These are phyloP conservation scores for Bungarus multicinctus DNA, from an alignment of 2,113 vertebrate genomes.

Conservation along the genomic window DNA sequence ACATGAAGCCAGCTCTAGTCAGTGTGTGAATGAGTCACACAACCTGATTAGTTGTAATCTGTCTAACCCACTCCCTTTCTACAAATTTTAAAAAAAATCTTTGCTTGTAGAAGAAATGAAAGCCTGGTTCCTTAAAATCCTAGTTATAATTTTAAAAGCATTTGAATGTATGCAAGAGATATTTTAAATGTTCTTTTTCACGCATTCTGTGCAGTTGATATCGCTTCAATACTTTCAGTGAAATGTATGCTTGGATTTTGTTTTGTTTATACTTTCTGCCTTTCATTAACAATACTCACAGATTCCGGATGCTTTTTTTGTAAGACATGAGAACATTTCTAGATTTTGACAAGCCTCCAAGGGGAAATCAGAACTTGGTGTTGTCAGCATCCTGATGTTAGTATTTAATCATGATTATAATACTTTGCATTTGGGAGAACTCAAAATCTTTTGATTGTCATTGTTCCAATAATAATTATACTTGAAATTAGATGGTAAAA, in stretches of 20 bases:
- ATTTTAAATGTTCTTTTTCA: background rate
- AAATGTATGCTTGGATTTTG: background rate
- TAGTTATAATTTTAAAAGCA: background rate
- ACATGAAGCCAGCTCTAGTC: background rate
- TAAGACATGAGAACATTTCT: background rate
- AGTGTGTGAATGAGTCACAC: background rate
- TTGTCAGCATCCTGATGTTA: background rate
- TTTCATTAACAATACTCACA: background rate
- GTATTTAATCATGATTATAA: background rate
- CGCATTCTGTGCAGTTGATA: background rate
- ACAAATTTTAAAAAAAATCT: background rate
- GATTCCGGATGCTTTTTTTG: background rate
- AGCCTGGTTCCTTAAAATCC: background rate
- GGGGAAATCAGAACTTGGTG: background rate
- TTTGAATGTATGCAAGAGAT: background rate
- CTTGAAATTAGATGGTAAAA: background rate
- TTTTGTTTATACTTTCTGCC: background rate
- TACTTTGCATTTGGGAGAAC: background rate
- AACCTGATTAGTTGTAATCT: background rate
- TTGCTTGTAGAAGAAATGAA: background rate
- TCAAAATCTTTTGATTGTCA: background rate
- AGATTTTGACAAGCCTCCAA: background rate
- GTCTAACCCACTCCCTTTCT: background rate
- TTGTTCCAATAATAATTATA: background rate
- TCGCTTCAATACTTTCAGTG: background rate